phyloP scores from a whole-genome alignment of 2,113 vertebrate species.

The Nannospalax galili region DNA sequence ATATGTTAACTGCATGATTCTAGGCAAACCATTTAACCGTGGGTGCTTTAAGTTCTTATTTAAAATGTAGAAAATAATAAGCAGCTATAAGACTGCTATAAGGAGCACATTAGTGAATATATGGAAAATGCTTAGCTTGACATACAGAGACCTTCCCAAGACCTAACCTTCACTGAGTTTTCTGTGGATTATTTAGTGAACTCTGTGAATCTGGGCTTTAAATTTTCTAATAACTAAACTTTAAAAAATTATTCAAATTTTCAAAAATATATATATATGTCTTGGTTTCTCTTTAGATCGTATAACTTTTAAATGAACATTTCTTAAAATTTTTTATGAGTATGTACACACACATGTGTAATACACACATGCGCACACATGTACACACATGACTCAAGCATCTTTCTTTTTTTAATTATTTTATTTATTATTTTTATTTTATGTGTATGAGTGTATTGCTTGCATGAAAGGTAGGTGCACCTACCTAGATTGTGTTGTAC shows the following conservation, averaged over 20 bases:
- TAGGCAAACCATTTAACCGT: background rate
- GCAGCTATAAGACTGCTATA: background rate
- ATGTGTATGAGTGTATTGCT: too few relatives aligned
- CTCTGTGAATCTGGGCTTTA: background rate
- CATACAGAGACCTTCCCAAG: background rate
- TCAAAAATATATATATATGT: too few relatives aligned
- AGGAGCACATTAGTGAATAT: background rate
- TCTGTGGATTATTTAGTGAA: background rate
- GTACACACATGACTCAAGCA: too few relatives aligned
- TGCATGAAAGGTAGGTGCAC: too few relatives aligned
- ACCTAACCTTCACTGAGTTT: background rate
- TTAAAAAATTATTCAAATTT: background rate
- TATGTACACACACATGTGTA: too few relatives aligned
- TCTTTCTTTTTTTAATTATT: too few relatives aligned
- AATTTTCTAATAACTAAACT: conserved; percentile 38
- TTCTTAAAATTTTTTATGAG: too few relatives aligned
- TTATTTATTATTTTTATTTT: too few relatives aligned
- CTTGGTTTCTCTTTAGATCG: too few relatives aligned
- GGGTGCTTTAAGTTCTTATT: background rate
- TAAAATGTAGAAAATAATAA: background rate
- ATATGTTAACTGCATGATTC: background rate
- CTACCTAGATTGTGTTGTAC: too few relatives aligned
- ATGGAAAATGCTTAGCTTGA: background rate
- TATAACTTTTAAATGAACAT: too few relatives aligned
- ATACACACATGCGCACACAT: too few relatives aligned